Conservation (phyloP, 1,140 invertebrate genomes). For the Trypoxylus dichotomus region DNA sequence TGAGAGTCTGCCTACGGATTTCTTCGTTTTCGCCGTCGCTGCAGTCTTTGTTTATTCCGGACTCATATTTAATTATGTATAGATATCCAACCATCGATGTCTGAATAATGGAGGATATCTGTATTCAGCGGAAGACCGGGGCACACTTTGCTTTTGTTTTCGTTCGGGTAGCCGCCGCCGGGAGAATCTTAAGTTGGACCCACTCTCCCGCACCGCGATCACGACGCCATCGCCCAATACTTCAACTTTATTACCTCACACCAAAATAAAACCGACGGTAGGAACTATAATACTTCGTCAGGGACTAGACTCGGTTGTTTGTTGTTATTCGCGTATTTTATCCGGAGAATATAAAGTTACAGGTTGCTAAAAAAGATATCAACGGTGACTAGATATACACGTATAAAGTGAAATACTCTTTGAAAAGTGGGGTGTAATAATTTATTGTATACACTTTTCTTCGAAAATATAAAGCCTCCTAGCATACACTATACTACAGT, state of each 20-base stretch:
- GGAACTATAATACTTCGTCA: not conserved
- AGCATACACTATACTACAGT: too few relatives aligned
- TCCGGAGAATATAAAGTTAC: too few relatives aligned
- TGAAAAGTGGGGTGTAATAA: too few relatives aligned
- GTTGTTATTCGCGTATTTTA: too few relatives aligned
- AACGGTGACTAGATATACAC: too few relatives aligned
- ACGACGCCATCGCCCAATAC: not conserved
- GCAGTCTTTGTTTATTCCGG: constrained; percentile 40
- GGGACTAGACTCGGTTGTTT: too few relatives aligned
- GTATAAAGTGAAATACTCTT: too few relatives aligned
- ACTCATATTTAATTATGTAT: constrained; percentile 42
- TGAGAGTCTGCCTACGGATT: constrained; percentile 24
- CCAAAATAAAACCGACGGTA: not conserved
- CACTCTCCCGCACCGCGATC: not conserved
- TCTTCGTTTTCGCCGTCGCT: not conserved
- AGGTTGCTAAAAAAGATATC: too few relatives aligned
- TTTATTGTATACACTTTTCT: too few relatives aligned
- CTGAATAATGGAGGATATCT: constrained; percentile 41
- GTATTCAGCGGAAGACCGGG: constrained; percentile 36
- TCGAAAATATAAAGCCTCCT: too few relatives aligned
- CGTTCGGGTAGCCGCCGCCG: constrained; percentile 36
- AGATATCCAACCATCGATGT: constrained; percentile 39
- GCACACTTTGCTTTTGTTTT: constrained; percentile 40
- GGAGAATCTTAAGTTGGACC: constrained; percentile 30
- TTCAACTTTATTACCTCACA: constrained; percentile 5